Percentiles rank a stretch among this genome's conserved stretches.
Evolutionary conservation across 2,888 invertebrate species (phyloP).

Genomic region (Nebria salina): DNA sequence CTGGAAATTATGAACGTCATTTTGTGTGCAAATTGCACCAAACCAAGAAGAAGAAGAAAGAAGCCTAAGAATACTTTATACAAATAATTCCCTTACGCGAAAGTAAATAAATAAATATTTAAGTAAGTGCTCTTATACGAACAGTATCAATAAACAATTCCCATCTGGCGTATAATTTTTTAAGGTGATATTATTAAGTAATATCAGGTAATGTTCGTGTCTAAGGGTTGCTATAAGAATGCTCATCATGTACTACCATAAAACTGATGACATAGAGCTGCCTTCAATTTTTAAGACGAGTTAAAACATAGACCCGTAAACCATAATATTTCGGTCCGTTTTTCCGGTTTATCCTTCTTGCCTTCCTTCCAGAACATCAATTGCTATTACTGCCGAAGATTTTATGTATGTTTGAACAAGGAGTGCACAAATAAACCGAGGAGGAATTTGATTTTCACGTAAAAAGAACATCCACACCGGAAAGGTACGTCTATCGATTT

Average conservation of each 20-base stretch:
- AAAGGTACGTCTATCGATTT: too few species aligned
- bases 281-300: slow-evolving; percentile 16
- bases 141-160: not conserved
- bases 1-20: too few species aligned
- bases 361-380: slow-evolving; percentile 19
- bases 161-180: slow-evolving; percentile 2
- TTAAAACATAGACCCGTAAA: slow-evolving; percentile 9
- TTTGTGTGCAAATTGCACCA: too few species aligned
- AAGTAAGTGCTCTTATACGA: not conserved
- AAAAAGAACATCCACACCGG: slow-evolving; percentile 27
- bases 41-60: too few species aligned
- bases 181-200: slow-evolving; percentile 4
- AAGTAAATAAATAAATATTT: not conserved
- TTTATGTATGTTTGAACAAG: slow-evolving; percentile 42
- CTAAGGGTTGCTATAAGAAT: slow-evolving; percentile 10
- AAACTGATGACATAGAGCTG: slow-evolving; percentile 14
- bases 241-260: slow-evolving; percentile 12
- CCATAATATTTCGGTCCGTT: not conserved
- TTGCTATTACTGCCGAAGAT: slow-evolving; percentile 32
- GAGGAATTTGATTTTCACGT: slow-evolving; percentile 39
- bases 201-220: not conserved
- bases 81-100: not conserved
- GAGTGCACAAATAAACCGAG: slow-evolving; percentile 37
- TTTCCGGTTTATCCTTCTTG: not conserved
- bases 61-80: too few species aligned